Percentiles rank a stretch among this genome's conserved stretches.
Conservation (phyloP, 2,113 vertebrate genomes). For the Microtus montanus region DNA sequence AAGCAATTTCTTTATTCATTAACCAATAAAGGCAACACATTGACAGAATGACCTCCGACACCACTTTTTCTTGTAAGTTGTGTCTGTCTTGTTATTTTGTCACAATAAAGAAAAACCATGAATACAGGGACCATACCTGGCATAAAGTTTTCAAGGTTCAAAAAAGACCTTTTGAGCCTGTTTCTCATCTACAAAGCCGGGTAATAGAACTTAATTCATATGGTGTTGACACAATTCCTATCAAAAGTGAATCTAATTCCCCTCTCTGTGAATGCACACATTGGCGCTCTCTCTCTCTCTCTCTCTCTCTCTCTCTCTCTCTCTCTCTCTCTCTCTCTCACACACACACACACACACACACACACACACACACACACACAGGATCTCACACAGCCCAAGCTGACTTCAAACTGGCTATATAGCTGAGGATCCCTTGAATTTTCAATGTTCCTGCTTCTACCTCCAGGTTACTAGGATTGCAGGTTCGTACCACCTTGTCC, state of each 20-base stretch:
- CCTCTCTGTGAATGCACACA: not conserved
- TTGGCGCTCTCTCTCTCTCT: too few species aligned
- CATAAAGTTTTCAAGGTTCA: not conserved
- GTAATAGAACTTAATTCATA: not conserved
- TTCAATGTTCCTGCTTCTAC: not conserved
- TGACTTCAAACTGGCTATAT: not conserved
- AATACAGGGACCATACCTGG: not conserved
- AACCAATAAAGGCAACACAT: too few species aligned
- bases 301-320: too few species aligned
- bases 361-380: too few species aligned
- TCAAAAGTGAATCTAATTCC: not conserved
- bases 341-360: too few species aligned
- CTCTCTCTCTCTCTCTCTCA: too few species aligned
- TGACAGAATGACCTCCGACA: too few species aligned
- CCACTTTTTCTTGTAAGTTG: not conserved
- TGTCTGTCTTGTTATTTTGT: not conserved
- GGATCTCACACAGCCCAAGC: not conserved
- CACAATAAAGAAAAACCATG: not conserved
- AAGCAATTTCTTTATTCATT: too few species aligned
- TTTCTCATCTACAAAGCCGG: not conserved
- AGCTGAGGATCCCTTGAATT: not conserved
- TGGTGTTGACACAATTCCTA: not conserved
- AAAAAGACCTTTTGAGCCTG: not conserved
- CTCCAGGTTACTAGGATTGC: not conserved
- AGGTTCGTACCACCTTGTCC: not conserved